Base-by-base conservation (phyloP, 30 jellyfish, hydroid and myxozoan genomes). In the Euphysa ruthae region DNA sequence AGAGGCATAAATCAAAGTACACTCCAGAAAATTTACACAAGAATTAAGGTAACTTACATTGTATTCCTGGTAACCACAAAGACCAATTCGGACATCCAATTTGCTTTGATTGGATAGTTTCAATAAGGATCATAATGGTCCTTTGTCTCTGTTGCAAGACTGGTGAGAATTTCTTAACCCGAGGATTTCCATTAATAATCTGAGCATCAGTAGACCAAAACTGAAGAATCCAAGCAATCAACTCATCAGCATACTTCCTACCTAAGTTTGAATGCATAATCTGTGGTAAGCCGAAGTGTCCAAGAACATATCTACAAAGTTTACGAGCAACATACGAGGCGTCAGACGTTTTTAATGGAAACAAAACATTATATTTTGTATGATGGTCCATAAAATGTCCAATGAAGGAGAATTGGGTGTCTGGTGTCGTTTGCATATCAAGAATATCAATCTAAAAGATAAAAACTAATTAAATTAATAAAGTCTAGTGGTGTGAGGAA, bases 301-400 rank as follows among this genome's bases (percentile, higher is more conserved):
- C 83, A 63, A 86, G 52, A 21, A 86, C 96, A 51, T 78, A 82
- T 6, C 96, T 60, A 43, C 96, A 86, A 32, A 86, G 82, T 46
- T 86, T 86, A 54, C 73, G 27, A 12, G 94, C 94, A 49, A 79
- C 94, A 69, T 65, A 49, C 18, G 49, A 56, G 14, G 93, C 79
- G 24, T 86, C 96, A 21, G 49, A 71, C 16, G 72, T 43, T 61
- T 86, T 86, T 65, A 86, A 56, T 16, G 96, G 94, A 57, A 86
- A 72, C 63, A 86, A 69, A n/a, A 86, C 83, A 62, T 73, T 86
- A 81, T 72, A 86, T 44, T 79, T 86, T 16, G 96, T 71, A 65
- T 72, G 93, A 43, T 86, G 94, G 82, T 86, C 96, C 18, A 79
- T 49, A 63, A 86, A 86, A 62, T 86, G 96, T 12, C 94, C 96